Evolutionary conservation across 2,797 vertebrate genomes (phyloP).

Genomic region (Tapirus indicus): DNA sequence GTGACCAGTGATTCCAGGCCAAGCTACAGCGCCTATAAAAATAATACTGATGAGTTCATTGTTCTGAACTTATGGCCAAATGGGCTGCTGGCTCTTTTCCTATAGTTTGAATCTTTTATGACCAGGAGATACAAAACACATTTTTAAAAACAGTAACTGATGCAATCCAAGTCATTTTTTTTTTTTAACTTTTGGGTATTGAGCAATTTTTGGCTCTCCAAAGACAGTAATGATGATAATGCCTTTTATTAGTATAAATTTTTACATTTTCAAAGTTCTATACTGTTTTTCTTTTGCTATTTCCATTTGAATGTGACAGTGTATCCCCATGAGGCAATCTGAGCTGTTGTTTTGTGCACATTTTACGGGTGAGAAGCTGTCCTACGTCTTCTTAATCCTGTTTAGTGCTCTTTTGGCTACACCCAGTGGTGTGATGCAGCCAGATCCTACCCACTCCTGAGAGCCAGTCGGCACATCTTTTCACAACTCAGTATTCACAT

Average conservation of each 20-base stretch:
- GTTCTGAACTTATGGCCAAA: constrained; percentile 84
- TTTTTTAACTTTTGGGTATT: constrained; percentile 71
- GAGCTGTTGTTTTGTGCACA: neutral
- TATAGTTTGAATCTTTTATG: constrained; percentile 83
- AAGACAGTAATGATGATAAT: neutral
- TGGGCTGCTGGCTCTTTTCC: constrained; percentile 77
- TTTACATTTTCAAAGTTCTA: constrained; percentile 12
- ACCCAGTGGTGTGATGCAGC: too few species aligned
- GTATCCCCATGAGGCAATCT: neutral
- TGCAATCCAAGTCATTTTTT: constrained; percentile 59
- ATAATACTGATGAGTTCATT: constrained; percentile 86
- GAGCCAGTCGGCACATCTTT: neutral
- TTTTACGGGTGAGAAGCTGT: neutral
- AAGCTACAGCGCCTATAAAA: constrained; percentile 83
- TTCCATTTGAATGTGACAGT: constrained; percentile 10
- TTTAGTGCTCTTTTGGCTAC: neutral
- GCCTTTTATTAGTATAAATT: neutral
- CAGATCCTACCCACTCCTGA: neutral
- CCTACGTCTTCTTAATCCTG: neutral
- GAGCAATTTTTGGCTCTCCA: constrained; percentile 51
- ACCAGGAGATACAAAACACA: constrained; percentile 76
- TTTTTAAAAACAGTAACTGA: constrained; percentile 80
- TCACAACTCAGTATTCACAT: neutral
- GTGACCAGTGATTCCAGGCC: constrained; percentile 73
- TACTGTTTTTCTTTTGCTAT: neutral